Base-by-base conservation (phyloP, 2,888 invertebrate genomes). In the Amblyjoppa fuscipennis region DNA sequence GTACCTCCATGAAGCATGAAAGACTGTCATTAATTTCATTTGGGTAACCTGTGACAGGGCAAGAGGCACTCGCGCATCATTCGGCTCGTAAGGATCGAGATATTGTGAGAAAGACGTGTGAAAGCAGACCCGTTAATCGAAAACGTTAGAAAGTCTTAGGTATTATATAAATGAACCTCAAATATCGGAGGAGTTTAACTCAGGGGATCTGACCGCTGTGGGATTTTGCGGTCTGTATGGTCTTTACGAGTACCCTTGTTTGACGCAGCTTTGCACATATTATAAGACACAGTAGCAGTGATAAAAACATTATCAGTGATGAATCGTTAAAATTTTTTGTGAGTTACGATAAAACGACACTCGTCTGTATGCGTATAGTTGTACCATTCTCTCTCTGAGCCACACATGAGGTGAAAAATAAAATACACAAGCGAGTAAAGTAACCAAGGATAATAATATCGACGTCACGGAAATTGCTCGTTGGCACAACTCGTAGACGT, bases 41-140 rank as follows among this genome's bases (percentile, higher is more conserved):
- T 76, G 45, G 61, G 76, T 31, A 20, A 45, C 69, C 71, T 38
- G 68, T 9, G 68, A 77, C 68, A 53, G 28, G 34, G 51, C 6
- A 11, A 53, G 68, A 20, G 53, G 34, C 6, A 64, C 61, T 64
- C 61, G 66, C 45, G 77, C 31, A 68, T 53, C 53, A 38, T 5
- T 16, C 51, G 13, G 25, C 61, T 11, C 28, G n/a, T 13, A 49
- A 70, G 59, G 16, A 38, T 28, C 70, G 68, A 56, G 61, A 75
- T 69, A 81, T 81, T 68, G 59, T 45, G 59, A 56, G 71, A 71
- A 71, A 71, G 74, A 80, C 49, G 49, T 75, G 84, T 84, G 84
- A 84, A 84, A 84, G 84, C 71, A 51, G 66, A 59, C 76, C 80
- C 71, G 80, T 84, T 84, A 80, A 84, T 84, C 80, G 80, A 84